Percentiles rank a stretch among this genome's conserved stretches.
These are phyloP conservation scores for Drosophila nr. perissopoda DNA, from an alignment of 2,888 invertebrate species.

Conservation along the genomic window DNA sequence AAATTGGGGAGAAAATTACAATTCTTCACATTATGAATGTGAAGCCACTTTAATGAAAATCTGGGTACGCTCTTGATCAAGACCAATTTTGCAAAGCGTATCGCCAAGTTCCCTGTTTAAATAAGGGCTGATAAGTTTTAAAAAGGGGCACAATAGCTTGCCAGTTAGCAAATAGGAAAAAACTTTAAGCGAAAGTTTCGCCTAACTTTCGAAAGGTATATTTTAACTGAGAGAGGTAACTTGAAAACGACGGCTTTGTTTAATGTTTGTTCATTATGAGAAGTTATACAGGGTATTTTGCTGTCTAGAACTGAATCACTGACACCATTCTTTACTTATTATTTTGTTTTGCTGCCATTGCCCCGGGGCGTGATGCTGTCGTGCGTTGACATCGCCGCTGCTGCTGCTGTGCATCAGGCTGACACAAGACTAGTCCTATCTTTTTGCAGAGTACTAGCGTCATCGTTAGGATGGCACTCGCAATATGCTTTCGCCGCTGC, in stretches of 20 bases:
- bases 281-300: constrained; percentile 11
- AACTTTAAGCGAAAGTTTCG: neutral
- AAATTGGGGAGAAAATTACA: neutral
- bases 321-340: constrained; percentile 5
- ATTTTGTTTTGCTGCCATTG: constrained; percentile 38
- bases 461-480: constrained; percentile 48
- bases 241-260: neutral
- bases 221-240: neutral
- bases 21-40: neutral
- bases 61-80: constrained; percentile 9
- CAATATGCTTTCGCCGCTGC: constrained; percentile 49
- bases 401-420: constrained; percentile 15
- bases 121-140: constrained; percentile 42
- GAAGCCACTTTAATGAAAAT: neutral
- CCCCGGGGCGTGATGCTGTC: constrained; percentile 69
- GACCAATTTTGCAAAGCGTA: constrained; percentile 40
- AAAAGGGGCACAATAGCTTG: neutral
- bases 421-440: constrained; percentile 7
- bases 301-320: neutral
- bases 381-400: constrained; percentile 58
- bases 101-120: constrained; percentile 44
- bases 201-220: neutral
- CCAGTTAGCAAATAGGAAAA: neutral
- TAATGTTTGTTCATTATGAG: neutral
- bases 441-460: constrained; percentile 19